Evolutionary conservation across 2,797 vertebrate genomes (phyloP), one percentile per base, ranked within the genome.

Genomic region (Chiloscyllium punctatum): DNA sequence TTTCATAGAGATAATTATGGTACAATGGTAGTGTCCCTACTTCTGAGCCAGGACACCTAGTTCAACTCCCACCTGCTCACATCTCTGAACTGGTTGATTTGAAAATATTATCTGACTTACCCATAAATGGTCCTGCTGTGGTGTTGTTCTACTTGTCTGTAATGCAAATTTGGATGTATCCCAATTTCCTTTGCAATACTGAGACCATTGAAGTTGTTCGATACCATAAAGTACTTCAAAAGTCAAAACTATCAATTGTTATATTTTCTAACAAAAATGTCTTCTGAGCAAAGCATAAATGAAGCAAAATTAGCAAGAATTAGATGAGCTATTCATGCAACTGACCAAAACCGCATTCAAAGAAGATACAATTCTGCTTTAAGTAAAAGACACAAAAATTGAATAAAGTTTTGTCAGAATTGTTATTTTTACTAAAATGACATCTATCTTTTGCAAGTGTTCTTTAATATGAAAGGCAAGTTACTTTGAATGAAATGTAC

Each of bases 401-500:
- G 77, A 88, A 27, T 27, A 53, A 62, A 88, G 16, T 3, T 88
- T 15, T 33, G 66, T 66, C 11, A 66, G 66, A n/a, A 33, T 37
- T 66, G 16, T 15, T 91, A 62, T 66, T 66, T 66, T 62, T 91
- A 62, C 57, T n/a, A 91, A 62, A 62, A 90, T 57, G 25, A 7
- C 87, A 87, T 27, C 37, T 82, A 53, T 11, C 23, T 87, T 27
- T 5, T 88, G 51, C 27, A 27, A 25, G 15, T 57, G 3, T 25
- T 57, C 53, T 88, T 8, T 87, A 51, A 88, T 30, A 57, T 51
- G 25, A 90, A 87, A 90, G 42, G 5, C 23, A 23, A 51, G 4
- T 90, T 66, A n/a, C 33, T 90, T 62, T 33, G 30, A 90, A n/a
- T 57, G 95, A 96, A 37, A 3, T 74, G n/a, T 95, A 51, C 53